phyloP scores from a whole-genome alignment of 2,113 vertebrate genomes.

The Apistogramma diplotaenia region DNA sequence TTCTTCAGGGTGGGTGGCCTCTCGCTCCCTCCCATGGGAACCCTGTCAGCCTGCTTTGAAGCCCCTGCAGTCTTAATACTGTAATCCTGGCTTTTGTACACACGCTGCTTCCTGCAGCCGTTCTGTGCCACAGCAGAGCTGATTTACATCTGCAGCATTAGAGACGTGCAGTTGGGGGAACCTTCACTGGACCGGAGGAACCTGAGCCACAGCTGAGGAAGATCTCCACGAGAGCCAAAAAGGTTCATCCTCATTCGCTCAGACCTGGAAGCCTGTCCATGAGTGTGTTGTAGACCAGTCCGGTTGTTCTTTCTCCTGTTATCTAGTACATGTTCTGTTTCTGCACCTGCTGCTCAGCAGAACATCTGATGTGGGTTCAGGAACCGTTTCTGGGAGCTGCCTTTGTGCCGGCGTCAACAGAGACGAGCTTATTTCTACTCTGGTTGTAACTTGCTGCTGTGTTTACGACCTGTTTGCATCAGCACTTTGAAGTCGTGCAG shows the following conservation, averaged over 20 bases:
- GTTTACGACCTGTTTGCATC: background rate
- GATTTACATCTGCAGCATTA: background rate
- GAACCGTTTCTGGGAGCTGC: too few relatives aligned
- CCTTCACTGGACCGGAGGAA: too few relatives aligned
- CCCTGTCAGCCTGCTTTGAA: constrained; percentile 28
- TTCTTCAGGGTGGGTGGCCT: constrained; percentile 40
- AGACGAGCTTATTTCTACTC: background rate
- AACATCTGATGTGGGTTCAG: too few relatives aligned
- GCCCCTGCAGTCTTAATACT: background rate
- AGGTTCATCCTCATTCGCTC: too few relatives aligned
- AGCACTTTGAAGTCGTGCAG: background rate
- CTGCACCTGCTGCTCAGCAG: too few relatives aligned
- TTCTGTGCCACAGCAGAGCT: background rate
- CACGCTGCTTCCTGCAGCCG: background rate
- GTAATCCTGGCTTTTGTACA: constrained; percentile 14
- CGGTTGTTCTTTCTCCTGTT: too few relatives aligned
- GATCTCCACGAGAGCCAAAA: too few relatives aligned
- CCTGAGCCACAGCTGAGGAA: background rate
- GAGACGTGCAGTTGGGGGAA: background rate
- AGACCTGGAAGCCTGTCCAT: too few relatives aligned
- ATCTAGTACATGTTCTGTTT: too few relatives aligned
- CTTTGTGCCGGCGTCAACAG: background rate
- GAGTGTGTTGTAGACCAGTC: too few relatives aligned
- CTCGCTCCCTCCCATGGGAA: constrained; percentile 28
- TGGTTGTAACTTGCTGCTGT: background rate